A percentile compares a stretch with the other conserved stretches of the same genome.
These are phyloP conservation scores for Pristionchus fissidentatus DNA, from an alignment of 2,888 invertebrate genomes.

Conservation along the genomic window DNA sequence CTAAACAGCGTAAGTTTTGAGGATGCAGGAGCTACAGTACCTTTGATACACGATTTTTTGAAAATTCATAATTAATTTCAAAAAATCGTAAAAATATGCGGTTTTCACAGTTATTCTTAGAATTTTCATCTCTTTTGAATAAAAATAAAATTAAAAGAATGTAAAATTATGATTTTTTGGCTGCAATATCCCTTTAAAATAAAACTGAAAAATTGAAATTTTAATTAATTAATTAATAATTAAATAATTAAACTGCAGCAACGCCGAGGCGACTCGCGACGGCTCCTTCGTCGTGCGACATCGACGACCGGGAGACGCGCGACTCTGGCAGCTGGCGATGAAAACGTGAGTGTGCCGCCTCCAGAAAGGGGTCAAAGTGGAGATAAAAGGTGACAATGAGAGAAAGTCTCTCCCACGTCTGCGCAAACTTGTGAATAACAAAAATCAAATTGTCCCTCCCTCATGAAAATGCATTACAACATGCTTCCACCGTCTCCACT, in stretches of 20 bases:
- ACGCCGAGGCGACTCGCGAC: neutral
- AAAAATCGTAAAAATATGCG: too few species aligned
- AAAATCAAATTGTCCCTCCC: too few species aligned
- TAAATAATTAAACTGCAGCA: neutral
- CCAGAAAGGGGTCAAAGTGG: neutral
- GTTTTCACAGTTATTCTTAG: too few species aligned
- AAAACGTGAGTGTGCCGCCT: slow-evolving; percentile 35
- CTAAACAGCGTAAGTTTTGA: too few species aligned
- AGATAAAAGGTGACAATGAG: neutral
- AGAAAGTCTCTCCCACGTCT: too few species aligned
- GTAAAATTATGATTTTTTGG: too few species aligned
- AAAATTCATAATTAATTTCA: too few species aligned
- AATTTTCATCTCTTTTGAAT: too few species aligned
- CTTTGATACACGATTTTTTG: too few species aligned
- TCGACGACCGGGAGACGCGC: slow-evolving; percentile 33
- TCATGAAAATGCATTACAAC: neutral
- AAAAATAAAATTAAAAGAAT: too few species aligned
- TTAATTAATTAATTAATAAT: neutral
- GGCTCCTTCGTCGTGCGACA: slow-evolving; percentile 40
- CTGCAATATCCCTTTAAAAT: neutral
- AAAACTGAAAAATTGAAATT: neutral
- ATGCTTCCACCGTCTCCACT: neutral
- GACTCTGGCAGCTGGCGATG: slow-evolving; percentile 39
- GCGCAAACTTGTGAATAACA: too few species aligned
- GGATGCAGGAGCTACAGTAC: too few species aligned